Conservation (phyloP, 2,113 vertebrate species). For the Phoenicopterus ruber region DNA sequence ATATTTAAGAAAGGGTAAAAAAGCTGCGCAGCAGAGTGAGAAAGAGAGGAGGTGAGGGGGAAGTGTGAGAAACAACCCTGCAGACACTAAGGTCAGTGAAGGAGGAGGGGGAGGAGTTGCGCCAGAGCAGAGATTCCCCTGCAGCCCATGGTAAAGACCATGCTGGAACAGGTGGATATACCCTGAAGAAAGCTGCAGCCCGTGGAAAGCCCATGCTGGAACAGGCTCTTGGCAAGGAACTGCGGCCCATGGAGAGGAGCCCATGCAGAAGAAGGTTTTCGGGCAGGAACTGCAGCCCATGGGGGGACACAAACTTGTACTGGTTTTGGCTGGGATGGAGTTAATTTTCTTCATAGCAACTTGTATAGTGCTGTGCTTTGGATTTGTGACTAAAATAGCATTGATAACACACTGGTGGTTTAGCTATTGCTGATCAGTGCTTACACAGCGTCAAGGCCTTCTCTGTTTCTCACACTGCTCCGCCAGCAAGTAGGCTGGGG, state of each 20-base stretch:
- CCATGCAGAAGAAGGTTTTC: not conserved
- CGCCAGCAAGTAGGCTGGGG: no score
- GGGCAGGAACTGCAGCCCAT: not conserved
- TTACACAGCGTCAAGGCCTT: no score
- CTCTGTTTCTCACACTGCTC: no score
- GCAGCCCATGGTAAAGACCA: not conserved
- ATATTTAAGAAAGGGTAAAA: not conserved
- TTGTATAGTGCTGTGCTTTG: not conserved
- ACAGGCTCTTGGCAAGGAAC: not conserved
- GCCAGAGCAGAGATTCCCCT: not conserved
- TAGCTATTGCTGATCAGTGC: not conserved
- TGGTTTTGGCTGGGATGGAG: not conserved
- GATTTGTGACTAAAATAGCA: not conserved
- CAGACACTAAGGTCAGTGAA: not conserved
- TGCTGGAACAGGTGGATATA: not conserved
- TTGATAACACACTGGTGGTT: not conserved
- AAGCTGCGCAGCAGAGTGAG: not conserved
- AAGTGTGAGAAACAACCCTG: not conserved
- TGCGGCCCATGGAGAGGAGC: not conserved
- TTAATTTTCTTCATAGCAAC: not conserved
- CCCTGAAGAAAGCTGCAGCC: not conserved
- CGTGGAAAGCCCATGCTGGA: not conserved
- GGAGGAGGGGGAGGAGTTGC: not conserved
- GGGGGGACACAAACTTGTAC: not conserved
- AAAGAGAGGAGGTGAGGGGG: not conserved